These are phyloP conservation scores for Macrotis lagotis DNA, from an alignment of 2,113 vertebrate species.

Conservation along the genomic window DNA sequence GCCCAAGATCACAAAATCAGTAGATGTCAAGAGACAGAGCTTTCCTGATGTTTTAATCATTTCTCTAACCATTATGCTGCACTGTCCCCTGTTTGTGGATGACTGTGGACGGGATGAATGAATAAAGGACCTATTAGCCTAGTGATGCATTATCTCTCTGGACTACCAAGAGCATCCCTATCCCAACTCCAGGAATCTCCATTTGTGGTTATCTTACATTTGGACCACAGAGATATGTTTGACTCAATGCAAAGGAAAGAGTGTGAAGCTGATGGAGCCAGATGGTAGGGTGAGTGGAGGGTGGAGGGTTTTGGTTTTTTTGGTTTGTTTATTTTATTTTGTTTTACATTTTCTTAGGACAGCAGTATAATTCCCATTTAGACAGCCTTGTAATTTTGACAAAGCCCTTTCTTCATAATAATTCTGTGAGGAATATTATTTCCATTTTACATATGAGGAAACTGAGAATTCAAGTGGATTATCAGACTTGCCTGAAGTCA, in stretches of 20 bases:
- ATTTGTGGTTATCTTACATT: not conserved
- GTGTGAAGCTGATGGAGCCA: not conserved
- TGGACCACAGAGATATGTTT: not conserved
- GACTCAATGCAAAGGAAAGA: not conserved
- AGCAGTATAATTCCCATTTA: not conserved
- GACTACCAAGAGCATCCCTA: not conserved
- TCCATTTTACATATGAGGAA: not conserved
- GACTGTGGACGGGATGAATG: not conserved
- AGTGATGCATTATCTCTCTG: too few species aligned
- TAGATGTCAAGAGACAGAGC: too few species aligned
- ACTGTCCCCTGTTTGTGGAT: too few species aligned
- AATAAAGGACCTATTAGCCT: too few species aligned
- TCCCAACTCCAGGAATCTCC: not conserved
- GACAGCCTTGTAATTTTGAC: not conserved
- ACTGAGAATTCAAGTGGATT: too few species aligned
- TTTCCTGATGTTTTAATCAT: too few species aligned
- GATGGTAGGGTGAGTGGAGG: not conserved
- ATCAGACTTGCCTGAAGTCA: not conserved
- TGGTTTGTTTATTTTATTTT: not conserved
- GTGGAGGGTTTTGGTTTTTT: too few species aligned
- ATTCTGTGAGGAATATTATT: not conserved
- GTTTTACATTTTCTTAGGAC: not conserved
- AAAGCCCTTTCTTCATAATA: not conserved
- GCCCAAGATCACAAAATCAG: too few species aligned
- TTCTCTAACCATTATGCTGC: too few species aligned